Conservation (phyloP, 2,888 invertebrate genomes). For the Pilophorus perplexus region DNA sequence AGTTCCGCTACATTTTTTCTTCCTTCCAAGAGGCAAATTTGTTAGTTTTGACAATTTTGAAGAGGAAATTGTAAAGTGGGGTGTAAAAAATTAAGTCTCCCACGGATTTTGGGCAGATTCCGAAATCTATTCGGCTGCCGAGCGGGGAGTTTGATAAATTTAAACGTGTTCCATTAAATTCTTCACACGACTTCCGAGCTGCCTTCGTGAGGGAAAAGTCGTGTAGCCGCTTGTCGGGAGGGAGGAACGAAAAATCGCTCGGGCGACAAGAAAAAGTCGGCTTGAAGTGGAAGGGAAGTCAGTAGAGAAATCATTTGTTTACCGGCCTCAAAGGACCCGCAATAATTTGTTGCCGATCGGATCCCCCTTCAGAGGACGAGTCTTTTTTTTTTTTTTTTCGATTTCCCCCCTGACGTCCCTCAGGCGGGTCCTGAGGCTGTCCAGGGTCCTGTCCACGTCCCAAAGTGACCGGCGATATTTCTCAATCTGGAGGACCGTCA, state of each 20-base stretch:
- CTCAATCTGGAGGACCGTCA: conserved; percentile 13
- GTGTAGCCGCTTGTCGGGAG: conserved; percentile 24
- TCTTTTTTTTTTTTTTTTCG: conserved; percentile 18
- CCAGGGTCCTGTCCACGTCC: background rate
- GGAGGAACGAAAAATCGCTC: conserved; percentile 12
- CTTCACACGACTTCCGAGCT: too few species aligned
- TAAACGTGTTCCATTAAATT: too few species aligned
- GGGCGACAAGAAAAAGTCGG: background rate
- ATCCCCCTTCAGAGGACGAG: conserved; percentile 21
- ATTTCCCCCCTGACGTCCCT: conserved; percentile 8
- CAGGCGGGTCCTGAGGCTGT: too few species aligned
- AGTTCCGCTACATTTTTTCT: too few species aligned
- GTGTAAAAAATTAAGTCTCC: too few species aligned
- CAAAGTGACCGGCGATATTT: conserved; percentile 1
- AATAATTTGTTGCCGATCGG: conserved; percentile 37
- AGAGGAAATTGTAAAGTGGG: too few species aligned
- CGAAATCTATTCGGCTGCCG: too few species aligned
- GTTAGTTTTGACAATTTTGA: too few species aligned
- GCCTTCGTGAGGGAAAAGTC: conserved; percentile 9
- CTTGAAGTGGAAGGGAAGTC: too few species aligned
- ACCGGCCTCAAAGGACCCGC: conserved; percentile 23
- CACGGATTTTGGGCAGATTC: too few species aligned
- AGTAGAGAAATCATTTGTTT: conserved; percentile 34
- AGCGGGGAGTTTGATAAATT: too few species aligned
- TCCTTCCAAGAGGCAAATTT: too few species aligned